Evolutionary conservation across 2,113 vertebrate species (phyloP), one percentile per base, ranked within the genome.

Genomic region (Urocynchramus pylzowi): DNA sequence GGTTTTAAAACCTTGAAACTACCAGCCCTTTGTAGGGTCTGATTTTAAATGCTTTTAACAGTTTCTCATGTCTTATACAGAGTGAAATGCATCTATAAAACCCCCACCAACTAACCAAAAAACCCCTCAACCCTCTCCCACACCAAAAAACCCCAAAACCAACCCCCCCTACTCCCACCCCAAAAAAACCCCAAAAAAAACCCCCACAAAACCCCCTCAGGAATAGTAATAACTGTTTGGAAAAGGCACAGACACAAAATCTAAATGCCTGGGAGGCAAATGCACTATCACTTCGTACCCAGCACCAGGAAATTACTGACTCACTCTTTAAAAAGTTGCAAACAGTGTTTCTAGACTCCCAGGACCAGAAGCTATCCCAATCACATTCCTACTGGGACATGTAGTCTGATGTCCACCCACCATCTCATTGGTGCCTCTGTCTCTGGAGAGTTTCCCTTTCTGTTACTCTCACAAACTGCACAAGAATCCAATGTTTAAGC

Each of bases 221-320:
- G 77, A 91, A 91, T 33, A 44, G 26, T 24, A 67, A 64, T 37
- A 76, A 68, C 26, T 28, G 17, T 59, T 87, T 93, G 41, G 54
- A 54, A 95, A 65, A 90, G 10, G 20, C 45, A 35, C 11, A 64
- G 16, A 39, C 41, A 50, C 20, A 45, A 78, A 92, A 74, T 57
- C 57, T 74, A 69, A 83, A 77, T 73, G 59, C 39, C 86, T 92
- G 49, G 69, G 56, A 95, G 75, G 52, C 21, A 74, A 57, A 47
- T 76, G 56, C 0, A 0, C 64, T 73, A 65, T 88, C 1, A 0
- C 45, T 87, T 26, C 0, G 0, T 50, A 71, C 28, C 56, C 54
- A 77, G 63, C 30, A 9, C 23, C 12, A 45, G 35, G 54, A 91
- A 89, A 91, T 84, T 39, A 81, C 42, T 24, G 61, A 63, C 42